phyloP scores from a whole-genome alignment of 2,113 vertebrate genomes.

The Pao palembangensis region DNA sequence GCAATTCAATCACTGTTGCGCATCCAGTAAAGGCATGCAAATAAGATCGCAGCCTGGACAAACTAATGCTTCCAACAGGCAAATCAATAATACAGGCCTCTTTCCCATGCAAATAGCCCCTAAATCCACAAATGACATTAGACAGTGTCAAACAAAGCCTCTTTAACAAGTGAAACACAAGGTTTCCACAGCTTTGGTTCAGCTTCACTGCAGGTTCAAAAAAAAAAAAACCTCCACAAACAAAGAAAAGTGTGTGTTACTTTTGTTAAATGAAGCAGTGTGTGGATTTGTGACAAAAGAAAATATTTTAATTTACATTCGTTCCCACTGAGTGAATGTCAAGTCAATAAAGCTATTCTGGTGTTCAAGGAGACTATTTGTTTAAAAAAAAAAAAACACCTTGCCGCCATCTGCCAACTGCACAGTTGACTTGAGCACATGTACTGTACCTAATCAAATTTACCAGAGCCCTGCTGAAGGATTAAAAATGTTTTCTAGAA shows the following conservation, averaged over 20 bases:
- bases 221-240: constrained; percentile 20
- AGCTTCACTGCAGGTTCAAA: constrained; percentile 24
- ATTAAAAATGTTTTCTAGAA: constrained; percentile 47
- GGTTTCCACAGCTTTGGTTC: constrained; percentile 37
- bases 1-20: constrained; percentile 47
- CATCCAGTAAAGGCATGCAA: constrained; percentile 67
- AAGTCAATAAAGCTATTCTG: constrained; percentile 65
- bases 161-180: constrained; percentile 65
- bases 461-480: constrained; percentile 76
- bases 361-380: constrained; percentile 72
- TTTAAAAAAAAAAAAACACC: constrained; percentile 67
- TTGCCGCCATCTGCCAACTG: constrained; percentile 81
- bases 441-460: constrained; percentile 94
- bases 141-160: constrained; percentile 66
- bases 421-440: constrained; percentile 85
- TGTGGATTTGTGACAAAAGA: constrained; percentile 10
- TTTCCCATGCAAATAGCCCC: constrained; percentile 67
- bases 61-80: constrained; percentile 63
- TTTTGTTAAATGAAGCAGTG: constrained; percentile 16
- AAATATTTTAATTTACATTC: constrained; percentile 59
- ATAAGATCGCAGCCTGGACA: constrained; percentile 58
- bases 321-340: constrained; percentile 63
- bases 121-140: constrained; percentile 67
- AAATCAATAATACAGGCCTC: constrained; percentile 65
- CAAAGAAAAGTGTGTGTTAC: constrained; percentile 13